Conservation (phyloP, 2,113 vertebrate species). For the Siniperca knerii region DNA sequence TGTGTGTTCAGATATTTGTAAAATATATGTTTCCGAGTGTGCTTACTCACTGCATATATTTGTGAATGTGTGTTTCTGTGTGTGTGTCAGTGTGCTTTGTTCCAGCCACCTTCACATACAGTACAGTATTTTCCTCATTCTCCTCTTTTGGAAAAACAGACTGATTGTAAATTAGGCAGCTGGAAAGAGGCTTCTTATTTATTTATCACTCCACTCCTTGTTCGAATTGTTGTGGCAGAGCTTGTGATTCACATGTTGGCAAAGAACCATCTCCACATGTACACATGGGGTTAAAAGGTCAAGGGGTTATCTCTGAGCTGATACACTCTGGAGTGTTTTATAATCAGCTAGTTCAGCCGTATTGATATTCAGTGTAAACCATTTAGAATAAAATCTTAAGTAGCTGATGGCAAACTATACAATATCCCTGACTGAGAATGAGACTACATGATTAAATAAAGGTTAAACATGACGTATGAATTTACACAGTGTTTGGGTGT, state of each 20-base stretch:
- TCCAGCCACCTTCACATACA: conserved; percentile 5
- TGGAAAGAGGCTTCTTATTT: not conserved
- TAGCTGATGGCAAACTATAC: not conserved
- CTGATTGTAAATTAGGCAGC: not conserved
- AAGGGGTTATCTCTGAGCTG: conserved; percentile 45
- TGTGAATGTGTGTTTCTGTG: conserved; percentile 32
- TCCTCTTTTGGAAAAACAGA: conserved; percentile 12
- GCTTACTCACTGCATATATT: conserved; percentile 16
- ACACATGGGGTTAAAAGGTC: conserved; percentile 60
- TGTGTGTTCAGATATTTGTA: conserved; percentile 21
- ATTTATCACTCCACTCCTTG: not conserved
- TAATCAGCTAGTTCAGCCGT: not conserved
- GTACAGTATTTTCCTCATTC: conserved; percentile 18
- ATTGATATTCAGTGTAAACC: not conserved
- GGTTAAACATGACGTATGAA: not conserved
- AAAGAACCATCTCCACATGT: not conserved
- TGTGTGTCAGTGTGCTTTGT: conserved; percentile 31
- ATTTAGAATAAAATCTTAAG: not conserved
- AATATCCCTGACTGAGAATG: not conserved
- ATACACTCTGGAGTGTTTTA: not conserved
- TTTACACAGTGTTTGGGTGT: not conserved
- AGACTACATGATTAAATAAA: not conserved
- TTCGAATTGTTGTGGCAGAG: not conserved
- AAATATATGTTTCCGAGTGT: conserved; percentile 11
- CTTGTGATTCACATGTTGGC: not conserved